Percentiles rank a stretch among this genome's conserved stretches.
Evolutionary conservation across 2,888 invertebrate species (phyloP).

Genomic region (Schrankia costaestrigalis): DNA sequence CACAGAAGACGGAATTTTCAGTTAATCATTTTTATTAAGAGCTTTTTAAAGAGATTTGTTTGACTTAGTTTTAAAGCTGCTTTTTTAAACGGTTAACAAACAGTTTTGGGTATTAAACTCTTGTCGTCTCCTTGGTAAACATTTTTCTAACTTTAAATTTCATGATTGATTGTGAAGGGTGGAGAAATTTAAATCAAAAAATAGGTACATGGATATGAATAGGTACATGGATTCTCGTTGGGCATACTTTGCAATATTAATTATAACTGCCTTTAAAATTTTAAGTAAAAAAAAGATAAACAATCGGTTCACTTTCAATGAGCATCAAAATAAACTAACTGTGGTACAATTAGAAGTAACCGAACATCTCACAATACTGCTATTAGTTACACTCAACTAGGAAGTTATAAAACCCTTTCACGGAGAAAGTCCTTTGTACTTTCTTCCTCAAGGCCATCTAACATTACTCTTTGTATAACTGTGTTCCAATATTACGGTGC

Average conservation of each 20-base stretch:
- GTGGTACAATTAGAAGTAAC: slow-evolving; percentile 43
- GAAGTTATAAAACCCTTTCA: slow-evolving; percentile 60
- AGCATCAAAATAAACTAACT: slow-evolving; percentile 25
- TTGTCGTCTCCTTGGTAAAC: no score
- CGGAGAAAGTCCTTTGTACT: slow-evolving; percentile 73
- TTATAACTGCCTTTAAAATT: no score
- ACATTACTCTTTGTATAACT: slow-evolving; percentile 68
- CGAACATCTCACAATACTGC: slow-evolving; percentile 30
- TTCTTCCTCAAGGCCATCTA: slow-evolving; percentile 61
- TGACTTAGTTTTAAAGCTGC: no score
- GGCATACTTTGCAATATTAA: no score
- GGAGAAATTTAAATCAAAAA: no score
- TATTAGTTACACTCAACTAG: slow-evolving; percentile 60
- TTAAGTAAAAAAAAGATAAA: neutral
- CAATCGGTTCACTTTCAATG: slow-evolving; percentile 30
- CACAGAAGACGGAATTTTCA: slow-evolving; percentile 23
- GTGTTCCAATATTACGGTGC: slow-evolving; percentile 63
- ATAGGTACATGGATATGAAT: no score
- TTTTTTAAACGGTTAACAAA: no score
- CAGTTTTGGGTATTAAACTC: no score
- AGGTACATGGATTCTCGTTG: no score
- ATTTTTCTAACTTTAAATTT: no score
- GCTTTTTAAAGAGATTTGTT: slow-evolving; percentile 4
- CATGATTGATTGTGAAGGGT: no score
- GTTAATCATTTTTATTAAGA: slow-evolving; percentile 24